Conservation (phyloP, 37 sponge, comb jelly and placozoan genomes). For the Lycopodina hypogea region DNA sequence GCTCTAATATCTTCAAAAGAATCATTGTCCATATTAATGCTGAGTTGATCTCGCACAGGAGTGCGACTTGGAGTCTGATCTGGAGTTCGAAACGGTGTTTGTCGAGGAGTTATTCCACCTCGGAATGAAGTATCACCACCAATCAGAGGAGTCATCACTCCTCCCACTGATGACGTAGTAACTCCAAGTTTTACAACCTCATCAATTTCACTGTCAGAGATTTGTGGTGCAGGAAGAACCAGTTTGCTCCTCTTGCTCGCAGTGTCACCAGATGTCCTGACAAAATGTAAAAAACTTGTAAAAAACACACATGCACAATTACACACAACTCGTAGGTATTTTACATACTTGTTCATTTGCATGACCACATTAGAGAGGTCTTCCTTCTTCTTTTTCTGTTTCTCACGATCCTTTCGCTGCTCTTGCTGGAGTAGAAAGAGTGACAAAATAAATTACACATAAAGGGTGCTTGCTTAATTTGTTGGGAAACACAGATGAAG, state of each 20-base stretch:
- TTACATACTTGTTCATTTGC: slow-evolving; percentile 77
- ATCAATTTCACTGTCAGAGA: slow-evolving; percentile 89
- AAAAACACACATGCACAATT: background rate
- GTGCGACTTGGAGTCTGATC: slow-evolving; percentile 64
- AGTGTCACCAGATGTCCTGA: slow-evolving; percentile 25
- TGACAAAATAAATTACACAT: too few relatives aligned
- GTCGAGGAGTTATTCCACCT: background rate
- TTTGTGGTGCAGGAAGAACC: slow-evolving; percentile 94
- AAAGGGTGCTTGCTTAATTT: too few relatives aligned
- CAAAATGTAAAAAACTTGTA: background rate
- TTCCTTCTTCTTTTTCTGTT: slow-evolving; percentile 81
- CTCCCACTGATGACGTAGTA: slow-evolving; percentile 1
- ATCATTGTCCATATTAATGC: slow-evolving; percentile 64
- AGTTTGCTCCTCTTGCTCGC: slow-evolving; percentile 87
- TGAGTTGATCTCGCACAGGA: slow-evolving; percentile 86
- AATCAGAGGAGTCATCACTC: slow-evolving; percentile 1
- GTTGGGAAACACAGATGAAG: too few relatives aligned
- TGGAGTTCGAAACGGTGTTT: slow-evolving; percentile 73
- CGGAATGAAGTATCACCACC: background rate
- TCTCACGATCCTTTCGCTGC: slow-evolving; percentile 84
- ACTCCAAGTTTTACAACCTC: slow-evolving; percentile 92
- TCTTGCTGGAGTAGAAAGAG: slow-evolving; percentile 62
- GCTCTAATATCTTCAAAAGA: slow-evolving; percentile 6
- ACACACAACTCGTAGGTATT: background rate
- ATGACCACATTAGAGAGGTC: slow-evolving; percentile 79